Conservation (phyloP, 2,113 vertebrate genomes). For the Bostrychus sinensis region DNA sequence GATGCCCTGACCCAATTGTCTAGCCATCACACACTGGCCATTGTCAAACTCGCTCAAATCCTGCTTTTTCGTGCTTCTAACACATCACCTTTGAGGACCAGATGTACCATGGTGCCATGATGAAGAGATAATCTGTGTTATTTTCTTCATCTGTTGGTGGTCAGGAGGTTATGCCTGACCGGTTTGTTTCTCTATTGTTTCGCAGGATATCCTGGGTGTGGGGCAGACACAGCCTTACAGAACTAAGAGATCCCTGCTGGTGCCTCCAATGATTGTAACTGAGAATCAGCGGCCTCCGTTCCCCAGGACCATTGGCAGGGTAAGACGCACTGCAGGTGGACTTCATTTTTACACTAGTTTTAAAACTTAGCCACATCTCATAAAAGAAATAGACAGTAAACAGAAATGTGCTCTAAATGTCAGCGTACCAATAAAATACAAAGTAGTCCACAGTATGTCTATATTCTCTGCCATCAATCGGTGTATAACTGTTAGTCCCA, state of each 20-base stretch:
- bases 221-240: constrained; percentile 80
- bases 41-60: no score
- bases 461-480: background rate
- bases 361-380: background rate
- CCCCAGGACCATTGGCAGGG: constrained; percentile 89
- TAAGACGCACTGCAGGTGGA: constrained; percentile 69
- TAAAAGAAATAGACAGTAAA: background rate
- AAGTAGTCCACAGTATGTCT: background rate
- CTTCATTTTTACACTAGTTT: background rate
- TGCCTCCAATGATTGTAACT: constrained; percentile 87
- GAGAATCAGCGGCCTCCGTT: constrained; percentile 94
- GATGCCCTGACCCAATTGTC: no score
- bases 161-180: background rate
- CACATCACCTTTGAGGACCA: no score
- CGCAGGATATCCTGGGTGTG: constrained; percentile 86
- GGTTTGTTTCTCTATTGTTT: constrained; percentile 17
- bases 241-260: constrained; percentile 89
- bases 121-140: background rate
- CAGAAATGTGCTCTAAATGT: background rate
- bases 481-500: background rate
- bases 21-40: no score
- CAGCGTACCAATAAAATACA: constrained; percentile 1
- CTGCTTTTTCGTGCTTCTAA: no score
- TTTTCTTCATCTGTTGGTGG: background rate
- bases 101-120: no score